phyloP scores from a whole-genome alignment of 2,113 vertebrate species.

The Spermophilus dauricus region DNA sequence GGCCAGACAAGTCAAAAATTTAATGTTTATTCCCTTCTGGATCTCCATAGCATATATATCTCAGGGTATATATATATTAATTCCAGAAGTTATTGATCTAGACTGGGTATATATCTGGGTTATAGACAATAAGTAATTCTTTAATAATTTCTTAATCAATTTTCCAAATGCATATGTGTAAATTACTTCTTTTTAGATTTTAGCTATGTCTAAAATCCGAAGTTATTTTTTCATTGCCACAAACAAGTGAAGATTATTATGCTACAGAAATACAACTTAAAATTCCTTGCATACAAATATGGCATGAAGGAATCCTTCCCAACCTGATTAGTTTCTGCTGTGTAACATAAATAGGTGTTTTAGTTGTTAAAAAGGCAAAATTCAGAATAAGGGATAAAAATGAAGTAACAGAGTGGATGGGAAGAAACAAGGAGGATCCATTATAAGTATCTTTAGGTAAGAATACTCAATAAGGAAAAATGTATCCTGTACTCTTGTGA shows the following conservation, averaged over 20 bases:
- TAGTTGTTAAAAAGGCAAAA: not conserved
- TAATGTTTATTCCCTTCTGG: not conserved
- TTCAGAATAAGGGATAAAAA: not conserved
- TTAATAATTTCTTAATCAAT: not conserved
- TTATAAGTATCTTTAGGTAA: not conserved
- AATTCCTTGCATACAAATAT: not conserved
- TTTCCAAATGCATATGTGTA: no score
- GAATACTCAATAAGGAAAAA: not conserved
- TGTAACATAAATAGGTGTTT: not conserved
- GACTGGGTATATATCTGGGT: not conserved
- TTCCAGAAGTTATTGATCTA: not conserved
- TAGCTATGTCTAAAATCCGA: not conserved
- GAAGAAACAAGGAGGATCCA: not conserved
- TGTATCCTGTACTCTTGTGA: not conserved
- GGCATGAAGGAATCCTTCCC: not conserved
- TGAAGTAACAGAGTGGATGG: not conserved
- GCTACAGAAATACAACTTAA: not conserved
- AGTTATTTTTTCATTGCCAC: not conserved
- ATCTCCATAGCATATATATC: no score
- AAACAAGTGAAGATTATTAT: not conserved
- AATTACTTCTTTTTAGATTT: not conserved
- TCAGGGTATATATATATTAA: not conserved
- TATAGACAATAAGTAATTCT: not conserved
- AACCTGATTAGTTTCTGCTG: not conserved
- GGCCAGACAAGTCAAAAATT: not conserved